Percentiles rank a stretch among this genome's conserved stretches.
phyloP scores from a whole-genome alignment of 2,888 invertebrate genomes.

The Hydroisotoma schaefferi region DNA sequence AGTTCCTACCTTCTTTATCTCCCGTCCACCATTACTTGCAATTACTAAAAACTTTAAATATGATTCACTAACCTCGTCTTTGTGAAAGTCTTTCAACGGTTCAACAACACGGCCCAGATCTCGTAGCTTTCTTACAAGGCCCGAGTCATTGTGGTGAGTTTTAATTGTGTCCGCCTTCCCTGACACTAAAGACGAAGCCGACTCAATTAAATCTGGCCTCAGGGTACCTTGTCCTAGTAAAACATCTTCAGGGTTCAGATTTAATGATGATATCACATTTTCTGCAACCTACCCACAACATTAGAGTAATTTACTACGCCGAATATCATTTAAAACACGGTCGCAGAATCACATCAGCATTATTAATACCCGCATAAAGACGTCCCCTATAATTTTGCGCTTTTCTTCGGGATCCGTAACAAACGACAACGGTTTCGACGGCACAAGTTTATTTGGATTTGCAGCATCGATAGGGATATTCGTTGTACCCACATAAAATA shows the following conservation, averaged over 20 bases:
- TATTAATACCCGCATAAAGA: constrained; percentile 73
- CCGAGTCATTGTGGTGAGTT: constrained; percentile 99
- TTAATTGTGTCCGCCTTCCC: constrained; percentile 92
- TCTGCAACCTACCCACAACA: constrained; percentile 65
- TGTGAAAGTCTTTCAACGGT: constrained; percentile 98
- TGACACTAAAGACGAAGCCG: constrained; percentile 76
- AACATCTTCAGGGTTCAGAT: constrained; percentile 87
- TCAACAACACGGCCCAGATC: constrained; percentile 83
- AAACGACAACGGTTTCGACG: constrained; percentile 80
- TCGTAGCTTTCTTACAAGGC: constrained; percentile 76
- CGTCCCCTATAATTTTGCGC: constrained; percentile 96
- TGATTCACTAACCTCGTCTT: constrained; percentile 77
- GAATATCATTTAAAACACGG: neutral
- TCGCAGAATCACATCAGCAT: neutral
- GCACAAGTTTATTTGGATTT: constrained; percentile 58
- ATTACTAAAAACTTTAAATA: neutral
- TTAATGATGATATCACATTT: constrained; percentile 80
- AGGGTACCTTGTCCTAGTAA: constrained; percentile 92
- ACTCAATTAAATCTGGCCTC: constrained; percentile 96
- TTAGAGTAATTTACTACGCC: neutral
- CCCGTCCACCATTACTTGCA: constrained; percentile 13
- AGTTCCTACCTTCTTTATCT: constrained; percentile 41
- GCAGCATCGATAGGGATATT: constrained; percentile 63
- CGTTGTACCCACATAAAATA: constrained; percentile 68
- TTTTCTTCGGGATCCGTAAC: constrained; percentile 94